A percentile compares a stretch with the other conserved stretches of the same genome.
Conservation (phyloP, 1,140 invertebrate genomes). For the Micrasema minimum region DNA sequence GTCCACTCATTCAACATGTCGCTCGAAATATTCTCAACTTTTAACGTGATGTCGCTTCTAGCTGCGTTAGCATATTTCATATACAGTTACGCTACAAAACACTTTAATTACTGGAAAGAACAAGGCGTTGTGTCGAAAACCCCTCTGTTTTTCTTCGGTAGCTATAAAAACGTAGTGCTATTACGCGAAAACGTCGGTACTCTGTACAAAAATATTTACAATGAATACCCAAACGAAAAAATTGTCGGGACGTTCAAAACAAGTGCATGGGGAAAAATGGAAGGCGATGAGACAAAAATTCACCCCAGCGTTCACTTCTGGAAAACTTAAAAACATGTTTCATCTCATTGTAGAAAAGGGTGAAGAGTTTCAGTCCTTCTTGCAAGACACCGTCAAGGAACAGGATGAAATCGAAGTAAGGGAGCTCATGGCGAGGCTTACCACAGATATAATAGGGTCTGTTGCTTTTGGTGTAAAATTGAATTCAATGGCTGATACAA, state of each 20-base stretch:
- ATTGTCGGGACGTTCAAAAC: conserved; percentile 61
- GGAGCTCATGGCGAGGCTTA: conserved; percentile 60
- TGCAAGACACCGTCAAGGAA: conserved; percentile 37
- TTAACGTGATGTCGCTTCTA: conserved; percentile 10
- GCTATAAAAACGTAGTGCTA: conserved; percentile 45
- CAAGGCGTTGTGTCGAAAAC: conserved; percentile 57
- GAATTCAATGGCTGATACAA: conserved; percentile 58
- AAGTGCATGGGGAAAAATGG: conserved; percentile 64
- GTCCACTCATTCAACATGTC: too few relatives aligned
- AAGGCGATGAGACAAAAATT: conserved; percentile 66
- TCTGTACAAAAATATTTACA: conserved; percentile 50
- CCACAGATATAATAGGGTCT: conserved; percentile 67
- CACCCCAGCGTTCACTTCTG: conserved; percentile 65
- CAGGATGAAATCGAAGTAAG: conserved; percentile 35
- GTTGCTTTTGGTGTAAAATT: conserved; percentile 61
- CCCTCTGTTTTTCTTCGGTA: conserved; percentile 58
- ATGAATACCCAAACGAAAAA: conserved; percentile 50
- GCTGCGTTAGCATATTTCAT: background rate
- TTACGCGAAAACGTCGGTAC: conserved; percentile 31
- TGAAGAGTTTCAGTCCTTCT: conserved; percentile 51
- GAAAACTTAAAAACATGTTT: conserved; percentile 70
- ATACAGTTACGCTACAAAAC: conserved; percentile 40
- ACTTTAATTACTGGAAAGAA: conserved; percentile 63
- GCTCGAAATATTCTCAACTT: background rate
- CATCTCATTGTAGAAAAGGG: conserved; percentile 59